phyloP scores from a whole-genome alignment of 2,888 invertebrate genomes.

The Podabrus alpinus region DNA sequence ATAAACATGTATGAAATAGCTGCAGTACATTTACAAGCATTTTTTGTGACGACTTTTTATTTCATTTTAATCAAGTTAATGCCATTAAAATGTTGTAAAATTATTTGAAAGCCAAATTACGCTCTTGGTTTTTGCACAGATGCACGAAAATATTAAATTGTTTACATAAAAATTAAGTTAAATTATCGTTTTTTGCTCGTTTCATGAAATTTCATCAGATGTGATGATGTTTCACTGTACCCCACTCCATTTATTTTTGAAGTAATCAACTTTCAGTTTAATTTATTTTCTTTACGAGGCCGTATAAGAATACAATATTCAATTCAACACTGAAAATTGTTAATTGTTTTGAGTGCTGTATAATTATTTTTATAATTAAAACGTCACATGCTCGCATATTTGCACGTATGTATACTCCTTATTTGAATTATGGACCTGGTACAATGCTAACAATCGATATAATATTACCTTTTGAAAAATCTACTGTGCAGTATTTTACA shows the following conservation, averaged over 20 bases:
- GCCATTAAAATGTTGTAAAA: neutral
- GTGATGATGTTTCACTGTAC: neutral
- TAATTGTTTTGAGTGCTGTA: neutral
- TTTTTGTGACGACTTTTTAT: neutral
- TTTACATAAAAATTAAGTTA: neutral
- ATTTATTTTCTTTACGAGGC: neutral
- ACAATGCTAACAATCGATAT: neutral
- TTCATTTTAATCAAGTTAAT: conserved; percentile 2
- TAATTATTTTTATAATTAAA: neutral
- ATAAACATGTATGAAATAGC: neutral
- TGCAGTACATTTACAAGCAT: neutral
- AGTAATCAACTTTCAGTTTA: neutral
- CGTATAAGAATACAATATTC: neutral
- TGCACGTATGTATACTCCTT: neutral
- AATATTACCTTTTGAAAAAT: neutral
- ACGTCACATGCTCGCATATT: neutral
- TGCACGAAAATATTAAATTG: neutral
- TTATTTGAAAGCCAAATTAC: neutral
- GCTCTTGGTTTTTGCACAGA: neutral
- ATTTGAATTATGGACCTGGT: neutral
- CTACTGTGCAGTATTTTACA: neutral
- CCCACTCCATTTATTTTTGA: neutral
- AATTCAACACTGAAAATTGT: neutral
- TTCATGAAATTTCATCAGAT: neutral
- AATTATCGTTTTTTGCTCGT: neutral